Base-by-base conservation (phyloP, 2,113 vertebrate species). In the Formicarius rufipectus region DNA sequence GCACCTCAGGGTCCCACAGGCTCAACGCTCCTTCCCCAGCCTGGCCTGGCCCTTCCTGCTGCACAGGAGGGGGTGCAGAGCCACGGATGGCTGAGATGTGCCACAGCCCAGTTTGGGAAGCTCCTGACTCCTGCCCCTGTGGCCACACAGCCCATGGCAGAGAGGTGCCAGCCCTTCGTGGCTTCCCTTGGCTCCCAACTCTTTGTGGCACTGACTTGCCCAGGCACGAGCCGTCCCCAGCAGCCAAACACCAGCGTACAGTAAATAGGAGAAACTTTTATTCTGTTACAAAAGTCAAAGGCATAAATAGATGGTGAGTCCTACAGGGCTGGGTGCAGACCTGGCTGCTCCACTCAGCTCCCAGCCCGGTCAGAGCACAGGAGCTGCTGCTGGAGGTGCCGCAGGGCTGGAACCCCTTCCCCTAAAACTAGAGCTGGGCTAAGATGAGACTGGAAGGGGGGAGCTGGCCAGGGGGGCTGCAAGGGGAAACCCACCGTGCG, bases 261-360 rank as follows among this genome's bases (percentile, higher is more conserved):
- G 87, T 14, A 97, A 95, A 97, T 37, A 95, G 95, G 95, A 97
- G 77, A 93, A 89, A 73, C 31, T 89, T 95, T 97, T 86, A 97
- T 97, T 95, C n/a, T 4, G 47, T 95, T 97, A 97, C 91, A 96
- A 97, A 97, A 97, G 89, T 95, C 50, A 63, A 96, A 97, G 89
- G 92, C 85, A 55, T 67, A 87, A 92, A 90, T 24, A 49, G 82
- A 76, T 1, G 78, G 85, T 47, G 86, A 75, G 47, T 71, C 86
- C 91, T 79, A 50, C 60, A 0, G 45, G 90, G 87, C 58, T 19
- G 50, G 33, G 35, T 80, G 37, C 16, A 12, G 75, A 25, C 17
- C 53, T 5, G 47, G 89, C 95, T 40, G 58, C 50, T 6, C 64
- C 10, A 1, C 77, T 15, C 42, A 18, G 77, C 74, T 18, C 56